A percentile compares a stretch with the other conserved stretches of the same genome.
phyloP scores from a whole-genome alignment of 1,140 invertebrate species.

The Lasioglossum albipes region DNA sequence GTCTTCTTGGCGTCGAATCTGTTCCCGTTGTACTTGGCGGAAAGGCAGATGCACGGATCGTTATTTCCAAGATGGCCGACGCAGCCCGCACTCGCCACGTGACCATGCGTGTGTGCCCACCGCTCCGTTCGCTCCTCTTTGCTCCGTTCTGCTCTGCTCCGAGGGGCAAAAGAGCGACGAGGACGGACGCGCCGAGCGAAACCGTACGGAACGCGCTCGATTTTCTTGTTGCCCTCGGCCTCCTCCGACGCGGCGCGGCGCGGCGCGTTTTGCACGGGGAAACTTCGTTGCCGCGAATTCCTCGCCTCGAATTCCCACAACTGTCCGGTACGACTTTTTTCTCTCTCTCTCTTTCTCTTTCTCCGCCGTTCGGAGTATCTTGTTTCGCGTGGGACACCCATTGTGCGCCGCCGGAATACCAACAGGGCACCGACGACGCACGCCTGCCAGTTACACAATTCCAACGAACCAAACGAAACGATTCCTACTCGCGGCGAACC shows the following conservation, averaged over 20 bases:
- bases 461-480: too few species aligned
- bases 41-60: conserved; percentile 57
- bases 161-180: too few species aligned
- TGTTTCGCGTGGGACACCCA: conserved; percentile 9
- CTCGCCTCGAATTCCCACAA: conserved; percentile 9
- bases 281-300: not conserved
- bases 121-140: not conserved
- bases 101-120: conserved; percentile 30
- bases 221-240: not conserved
- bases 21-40: conserved; percentile 1
- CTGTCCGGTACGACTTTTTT: not conserved
- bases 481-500: too few species aligned
- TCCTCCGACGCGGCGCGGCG: not conserved
- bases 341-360: not conserved
- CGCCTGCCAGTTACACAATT: not conserved
- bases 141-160: too few species aligned
- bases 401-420: not conserved
- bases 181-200: too few species aligned
- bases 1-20: not conserved
- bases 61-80: conserved; percentile 61
- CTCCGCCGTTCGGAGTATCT: not conserved
- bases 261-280: not conserved
- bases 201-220: not conserved
- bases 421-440: not conserved
- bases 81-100: conserved; percentile 33